phyloP scores from a whole-genome alignment of 2,113 vertebrate genomes.

The Carettochelys insculpta region DNA sequence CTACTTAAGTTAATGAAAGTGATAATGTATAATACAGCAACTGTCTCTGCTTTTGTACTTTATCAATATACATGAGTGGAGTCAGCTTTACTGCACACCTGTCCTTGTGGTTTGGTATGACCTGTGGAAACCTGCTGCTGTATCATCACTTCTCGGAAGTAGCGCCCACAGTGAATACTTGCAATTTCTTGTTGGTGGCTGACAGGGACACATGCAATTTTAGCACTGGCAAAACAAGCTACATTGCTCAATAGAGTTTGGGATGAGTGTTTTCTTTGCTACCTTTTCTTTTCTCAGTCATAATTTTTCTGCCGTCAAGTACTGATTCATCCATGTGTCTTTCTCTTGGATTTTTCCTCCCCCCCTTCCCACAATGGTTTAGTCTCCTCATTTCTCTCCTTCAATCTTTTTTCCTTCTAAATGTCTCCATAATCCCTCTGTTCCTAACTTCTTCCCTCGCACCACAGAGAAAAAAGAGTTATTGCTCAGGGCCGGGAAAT shows the following conservation, averaged over 20 bases:
- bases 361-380: neutral
- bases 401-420: neutral
- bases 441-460: neutral
- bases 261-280: neutral
- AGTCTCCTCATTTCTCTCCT: neutral
- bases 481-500: neutral
- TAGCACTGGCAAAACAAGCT: neutral
- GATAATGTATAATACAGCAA: slow-evolving; percentile 36
- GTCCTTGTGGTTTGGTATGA: slow-evolving; percentile 50
- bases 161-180: neutral
- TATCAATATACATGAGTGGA: slow-evolving; percentile 70
- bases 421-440: neutral
- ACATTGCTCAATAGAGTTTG: neutral
- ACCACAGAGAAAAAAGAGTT: neutral
- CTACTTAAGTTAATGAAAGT: slow-evolving; percentile 72
- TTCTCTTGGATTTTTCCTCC: neutral
- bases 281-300: neutral
- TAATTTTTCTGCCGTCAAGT: neutral
- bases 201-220: slow-evolving; percentile 19
- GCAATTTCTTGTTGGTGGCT: slow-evolving; percentile 27
- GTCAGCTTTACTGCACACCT: slow-evolving; percentile 39
- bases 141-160: slow-evolving; percentile 31
- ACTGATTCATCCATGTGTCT: neutral
- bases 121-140: slow-evolving; percentile 37
- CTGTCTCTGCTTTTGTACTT: neutral